phyloP scores from a whole-genome alignment of 1,140 invertebrate species.

The Bombus sibiricus region DNA sequence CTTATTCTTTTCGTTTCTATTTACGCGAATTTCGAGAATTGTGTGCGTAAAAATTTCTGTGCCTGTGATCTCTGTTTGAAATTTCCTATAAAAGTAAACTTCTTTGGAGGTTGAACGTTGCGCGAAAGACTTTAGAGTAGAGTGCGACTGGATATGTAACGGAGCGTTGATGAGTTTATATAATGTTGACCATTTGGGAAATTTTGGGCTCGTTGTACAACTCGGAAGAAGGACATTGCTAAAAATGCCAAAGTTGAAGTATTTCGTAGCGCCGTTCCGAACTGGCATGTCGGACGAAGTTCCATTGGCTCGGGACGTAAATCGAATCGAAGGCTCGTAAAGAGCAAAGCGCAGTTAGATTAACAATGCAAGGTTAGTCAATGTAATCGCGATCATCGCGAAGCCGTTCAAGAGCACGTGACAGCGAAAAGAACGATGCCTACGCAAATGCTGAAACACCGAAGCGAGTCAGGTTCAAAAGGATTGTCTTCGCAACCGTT shows the following conservation, averaged over 20 bases:
- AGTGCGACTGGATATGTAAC: too few species aligned
- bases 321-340: neutral
- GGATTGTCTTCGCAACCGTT: neutral
- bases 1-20: neutral
- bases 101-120: too few species aligned
- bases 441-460: constrained; percentile 16
- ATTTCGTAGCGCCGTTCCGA: neutral
- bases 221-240: neutral
- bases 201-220: neutral
- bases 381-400: constrained; percentile 24
- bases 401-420: neutral
- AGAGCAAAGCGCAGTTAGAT: neutral
- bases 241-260: neutral
- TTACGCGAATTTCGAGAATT: neutral
- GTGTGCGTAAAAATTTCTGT: neutral
- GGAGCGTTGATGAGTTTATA: too few species aligned
- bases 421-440: neutral
- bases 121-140: too few species aligned
- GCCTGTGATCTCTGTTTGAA: too few species aligned
- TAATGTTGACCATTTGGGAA: too few species aligned
- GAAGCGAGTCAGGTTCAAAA: constrained; percentile 11
- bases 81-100: too few species aligned
- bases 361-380: constrained; percentile 47
- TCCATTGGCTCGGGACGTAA: neutral
- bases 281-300: too few species aligned